Base-by-base conservation (phyloP, 1,140 invertebrate genomes). In the Ceratoteleas bidentatus region DNA sequence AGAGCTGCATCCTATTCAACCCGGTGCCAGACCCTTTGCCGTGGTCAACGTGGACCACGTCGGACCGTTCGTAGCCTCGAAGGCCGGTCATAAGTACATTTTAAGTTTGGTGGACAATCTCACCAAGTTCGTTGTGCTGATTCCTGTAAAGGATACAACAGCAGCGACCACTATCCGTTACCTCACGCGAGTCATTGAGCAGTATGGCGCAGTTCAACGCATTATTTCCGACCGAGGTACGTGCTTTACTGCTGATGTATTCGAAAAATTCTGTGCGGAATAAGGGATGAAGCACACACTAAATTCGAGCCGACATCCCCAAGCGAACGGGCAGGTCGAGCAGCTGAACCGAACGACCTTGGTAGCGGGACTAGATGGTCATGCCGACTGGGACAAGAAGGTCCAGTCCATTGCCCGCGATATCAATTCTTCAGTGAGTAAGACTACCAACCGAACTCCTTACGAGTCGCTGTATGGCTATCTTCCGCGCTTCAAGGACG, bases 191-290 rank as follows among this genome's bases (percentile, higher is more conserved):
- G 16, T 60, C 60, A 24, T 68, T 34, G 16, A 83, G 13, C 9
- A 66, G 52, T 45, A 40, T 15, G 33, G 81, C 85, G 36, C 75
- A 84, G 33, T 38, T 0, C 32, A 64, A 36, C 49, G 49, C 14
- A 38, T 64, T n/a, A 14, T 64, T 5, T 57, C 70, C 0, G 87
- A 90, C 56, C 54, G 84, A 50, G 87, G 87, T 16, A 80, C 66
- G 24, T 61, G 77, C 7, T 88, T 88, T n/a, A 69, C 53, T 3
- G 64, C 52, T 0, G 36, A 33, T 0, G 10, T 9, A 14, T 68
- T 68, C 9, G 52, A 9, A 13, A 1, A 50, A 38, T 60, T 70
- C 15, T 70, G 84, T n/a, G 24, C 75, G 8, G 13, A 40, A 77
- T 38, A 45, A 79, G 84, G 86, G 10, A 81, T 80, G 16, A 82